Conservation (phyloP, 2,888 invertebrate genomes). For the Ectobius pallidus region DNA sequence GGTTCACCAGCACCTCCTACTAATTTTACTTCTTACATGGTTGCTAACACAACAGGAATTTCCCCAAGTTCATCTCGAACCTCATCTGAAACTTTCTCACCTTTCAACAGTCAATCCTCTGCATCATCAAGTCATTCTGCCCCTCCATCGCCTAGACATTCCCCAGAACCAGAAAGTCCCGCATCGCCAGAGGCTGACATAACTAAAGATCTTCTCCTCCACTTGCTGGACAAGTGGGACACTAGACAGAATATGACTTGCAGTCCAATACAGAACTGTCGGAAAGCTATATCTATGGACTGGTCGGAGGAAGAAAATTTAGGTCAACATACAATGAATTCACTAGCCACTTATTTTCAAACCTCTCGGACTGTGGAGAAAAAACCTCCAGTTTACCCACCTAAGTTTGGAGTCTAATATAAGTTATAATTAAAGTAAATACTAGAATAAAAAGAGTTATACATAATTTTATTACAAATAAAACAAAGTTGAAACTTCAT, state of each 20-base stretch:
- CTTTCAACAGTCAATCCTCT: slow-evolving; percentile 37
- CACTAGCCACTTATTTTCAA: slow-evolving; percentile 80
- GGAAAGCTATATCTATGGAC: slow-evolving; percentile 76
- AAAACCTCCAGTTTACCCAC: slow-evolving; percentile 58
- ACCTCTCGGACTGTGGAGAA: slow-evolving; percentile 55
- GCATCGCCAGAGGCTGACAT: slow-evolving; percentile 41
- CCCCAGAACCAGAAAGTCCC: slow-evolving; percentile 38
- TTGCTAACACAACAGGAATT: slow-evolving; percentile 31
- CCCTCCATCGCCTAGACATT: slow-evolving; percentile 46
- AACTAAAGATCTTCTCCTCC: slow-evolving; percentile 77
- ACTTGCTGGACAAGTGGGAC: slow-evolving; percentile 79
- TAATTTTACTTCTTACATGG: slow-evolving; percentile 28
- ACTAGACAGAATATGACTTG: slow-evolving; percentile 54
- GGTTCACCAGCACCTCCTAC: slow-evolving; percentile 56
- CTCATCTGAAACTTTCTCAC: slow-evolving; percentile 28
- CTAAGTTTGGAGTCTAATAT: slow-evolving; percentile 27
- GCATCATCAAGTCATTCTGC: slow-evolving; percentile 47
- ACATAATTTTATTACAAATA: too few species aligned
- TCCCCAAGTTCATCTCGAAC: slow-evolving; percentile 39
- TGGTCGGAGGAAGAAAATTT: slow-evolving; percentile 75
- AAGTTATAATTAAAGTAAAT: background rate
- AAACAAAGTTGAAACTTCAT: too few species aligned
- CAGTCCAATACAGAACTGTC: slow-evolving; percentile 56
- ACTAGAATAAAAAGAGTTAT: too few species aligned
- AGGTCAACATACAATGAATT: slow-evolving; percentile 79